Percentiles rank a stretch among this genome's conserved stretches.
Evolutionary conservation across 2,888 invertebrate genomes (phyloP).

Genomic region (Lagria hirta): DNA sequence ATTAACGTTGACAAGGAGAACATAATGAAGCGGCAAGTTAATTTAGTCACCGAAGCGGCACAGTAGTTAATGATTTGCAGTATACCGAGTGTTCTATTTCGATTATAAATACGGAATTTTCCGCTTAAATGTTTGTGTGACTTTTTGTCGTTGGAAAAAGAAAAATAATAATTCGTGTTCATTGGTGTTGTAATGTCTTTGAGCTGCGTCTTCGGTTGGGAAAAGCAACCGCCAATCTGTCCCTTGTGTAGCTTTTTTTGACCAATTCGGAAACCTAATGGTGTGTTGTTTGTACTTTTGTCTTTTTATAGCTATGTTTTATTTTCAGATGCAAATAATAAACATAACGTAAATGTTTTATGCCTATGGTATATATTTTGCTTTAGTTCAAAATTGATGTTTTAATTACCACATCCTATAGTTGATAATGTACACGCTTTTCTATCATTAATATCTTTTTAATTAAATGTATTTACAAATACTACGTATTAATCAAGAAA

Average conservation of each 20-base stretch:
- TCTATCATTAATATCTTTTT: too few relatives aligned
- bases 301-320: constrained; percentile 22
- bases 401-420: too few relatives aligned
- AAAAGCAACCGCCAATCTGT: constrained; percentile 22
- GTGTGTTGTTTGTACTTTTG: constrained; percentile 25
- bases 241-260: constrained; percentile 23
- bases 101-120: too few relatives aligned
- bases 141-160: constrained; percentile 7
- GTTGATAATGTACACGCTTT: too few relatives aligned
- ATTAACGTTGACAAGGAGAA: constrained; percentile 16
- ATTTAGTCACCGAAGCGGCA: constrained; percentile 18
- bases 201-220: constrained; percentile 16
- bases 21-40: constrained; percentile 19
- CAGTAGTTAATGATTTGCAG: constrained; percentile 20
- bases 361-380: constrained; percentile 14
- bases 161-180: constrained; percentile 17
- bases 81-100: constrained; percentile 16
- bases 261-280: constrained; percentile 22
- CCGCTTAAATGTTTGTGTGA: background rate
- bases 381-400: constrained; percentile 3
- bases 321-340: constrained; percentile 17
- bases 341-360: constrained; percentile 6
- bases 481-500: too few relatives aligned
- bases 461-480: too few relatives aligned
- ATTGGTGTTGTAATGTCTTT: constrained; percentile 18